Conservation (phyloP, 1,140 invertebrate genomes). For the Helicoverpa armigera region DNA sequence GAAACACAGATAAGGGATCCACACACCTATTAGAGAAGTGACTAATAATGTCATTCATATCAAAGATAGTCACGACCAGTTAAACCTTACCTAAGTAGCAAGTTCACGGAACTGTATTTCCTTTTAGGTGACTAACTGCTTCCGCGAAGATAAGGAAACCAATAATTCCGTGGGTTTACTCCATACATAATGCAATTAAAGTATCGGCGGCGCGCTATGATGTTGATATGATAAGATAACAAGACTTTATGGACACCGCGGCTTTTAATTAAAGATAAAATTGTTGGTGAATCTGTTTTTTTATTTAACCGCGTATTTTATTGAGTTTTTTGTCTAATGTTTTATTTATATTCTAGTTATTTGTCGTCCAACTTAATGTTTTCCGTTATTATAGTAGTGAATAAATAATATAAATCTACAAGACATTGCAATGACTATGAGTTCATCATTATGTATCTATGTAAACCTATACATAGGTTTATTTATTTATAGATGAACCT, state of each 20-base stretch:
- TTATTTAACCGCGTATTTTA: neutral
- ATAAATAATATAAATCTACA: too few relatives aligned
- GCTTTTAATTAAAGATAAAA: conserved; percentile 2
- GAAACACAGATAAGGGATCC: too few relatives aligned
- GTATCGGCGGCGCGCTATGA: neutral
- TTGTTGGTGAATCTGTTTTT: too few relatives aligned
- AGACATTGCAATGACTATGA: too few relatives aligned
- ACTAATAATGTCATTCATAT: neutral
- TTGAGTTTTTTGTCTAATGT: neutral
- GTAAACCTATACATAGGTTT: too few relatives aligned
- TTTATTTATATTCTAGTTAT: too few relatives aligned
- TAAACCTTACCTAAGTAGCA: conserved; percentile 15
- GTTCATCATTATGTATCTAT: too few relatives aligned
- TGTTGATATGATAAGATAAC: conserved; percentile 5
- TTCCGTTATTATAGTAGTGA: too few relatives aligned
- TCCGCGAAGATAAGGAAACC: conserved; percentile 26
- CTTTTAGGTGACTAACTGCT: conserved; percentile 9
- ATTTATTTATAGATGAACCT: too few relatives aligned
- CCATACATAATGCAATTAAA: neutral
- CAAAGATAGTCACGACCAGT: neutral
- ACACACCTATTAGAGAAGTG: too few relatives aligned
- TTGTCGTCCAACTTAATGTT: too few relatives aligned
- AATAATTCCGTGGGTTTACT: conserved; percentile 19
- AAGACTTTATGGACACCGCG: neutral
- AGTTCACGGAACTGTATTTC: conserved; percentile 8